These are phyloP conservation scores for Zaprionus inermis DNA, from an alignment of 1,140 invertebrate genomes.

Conservation along the genomic window DNA sequence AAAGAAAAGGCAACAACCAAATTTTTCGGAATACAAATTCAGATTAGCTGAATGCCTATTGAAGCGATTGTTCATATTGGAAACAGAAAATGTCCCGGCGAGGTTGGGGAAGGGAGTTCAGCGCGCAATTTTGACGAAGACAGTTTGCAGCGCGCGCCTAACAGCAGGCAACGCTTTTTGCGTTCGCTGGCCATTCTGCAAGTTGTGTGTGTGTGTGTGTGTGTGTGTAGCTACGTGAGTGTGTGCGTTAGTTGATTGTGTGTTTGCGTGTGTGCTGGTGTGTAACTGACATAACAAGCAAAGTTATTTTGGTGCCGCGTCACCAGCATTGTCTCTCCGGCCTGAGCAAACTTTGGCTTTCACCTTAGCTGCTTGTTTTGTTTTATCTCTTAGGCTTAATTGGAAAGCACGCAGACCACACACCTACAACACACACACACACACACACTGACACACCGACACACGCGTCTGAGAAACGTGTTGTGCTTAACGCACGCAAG, in stretches of 20 bases:
- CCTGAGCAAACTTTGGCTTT: slow-evolving; percentile 47
- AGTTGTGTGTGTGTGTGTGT: slow-evolving; percentile 3
- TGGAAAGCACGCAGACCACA: slow-evolving; percentile 63
- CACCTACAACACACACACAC: slow-evolving; percentile 9
- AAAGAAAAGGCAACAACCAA: slow-evolving; percentile 18
- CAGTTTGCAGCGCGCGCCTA: slow-evolving; percentile 29
- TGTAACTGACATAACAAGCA: slow-evolving; percentile 35
- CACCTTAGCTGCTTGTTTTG: slow-evolving; percentile 63
- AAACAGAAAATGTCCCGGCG: not conserved
- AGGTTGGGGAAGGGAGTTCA: not conserved
- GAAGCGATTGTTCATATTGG: slow-evolving; percentile 15
- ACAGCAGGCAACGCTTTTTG: slow-evolving; percentile 52
- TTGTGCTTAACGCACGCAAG: slow-evolving; percentile 61
- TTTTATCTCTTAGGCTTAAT: slow-evolving; percentile 66
- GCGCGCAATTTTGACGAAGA: not conserved
- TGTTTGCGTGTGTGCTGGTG: not conserved
- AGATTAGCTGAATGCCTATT: slow-evolving; percentile 46
- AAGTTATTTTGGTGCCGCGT: slow-evolving; percentile 39
- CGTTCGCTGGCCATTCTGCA: not conserved
- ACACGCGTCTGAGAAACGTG: slow-evolving; percentile 43
- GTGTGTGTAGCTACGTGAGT: not conserved
- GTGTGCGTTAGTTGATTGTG: not conserved
- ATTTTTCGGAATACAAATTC: slow-evolving; percentile 42
- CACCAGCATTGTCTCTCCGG: slow-evolving; percentile 42
- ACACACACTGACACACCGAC: slow-evolving; percentile 9